These are phyloP conservation scores for Ernsta delagoae DNA, from an alignment of 2,888 invertebrate genomes.

Conservation along the genomic window DNA sequence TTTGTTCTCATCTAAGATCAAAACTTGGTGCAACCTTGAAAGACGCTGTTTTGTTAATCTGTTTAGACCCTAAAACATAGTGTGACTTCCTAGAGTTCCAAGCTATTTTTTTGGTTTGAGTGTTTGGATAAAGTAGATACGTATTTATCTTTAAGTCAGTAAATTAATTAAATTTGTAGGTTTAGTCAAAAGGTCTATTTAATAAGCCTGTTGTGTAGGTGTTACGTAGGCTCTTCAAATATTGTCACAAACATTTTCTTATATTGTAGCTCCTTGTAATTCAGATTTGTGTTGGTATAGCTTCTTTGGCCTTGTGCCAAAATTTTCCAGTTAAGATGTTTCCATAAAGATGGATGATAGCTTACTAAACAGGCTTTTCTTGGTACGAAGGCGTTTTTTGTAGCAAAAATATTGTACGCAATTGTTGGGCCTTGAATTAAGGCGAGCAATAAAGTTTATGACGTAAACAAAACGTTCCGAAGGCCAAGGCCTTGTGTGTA, in stretches of 20 bases:
- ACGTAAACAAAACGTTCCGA: neutral
- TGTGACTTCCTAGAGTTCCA: no score
- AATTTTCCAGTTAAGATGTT: conserved; percentile 7
- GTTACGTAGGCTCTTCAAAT: neutral
- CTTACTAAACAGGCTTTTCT: conserved; percentile 14
- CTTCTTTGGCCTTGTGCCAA: conserved; percentile 10
- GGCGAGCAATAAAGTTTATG: neutral
- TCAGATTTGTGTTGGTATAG: conserved; percentile 7
- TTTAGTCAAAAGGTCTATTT: neutral
- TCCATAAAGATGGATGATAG: conserved; percentile 12
- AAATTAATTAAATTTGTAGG: no score
- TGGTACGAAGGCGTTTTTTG: conserved; percentile 1
- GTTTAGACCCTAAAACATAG: no score
- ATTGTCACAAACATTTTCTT: conserved; percentile 5
- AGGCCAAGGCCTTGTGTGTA: neutral
- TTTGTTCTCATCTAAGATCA: no score
- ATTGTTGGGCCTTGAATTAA: conserved; percentile 6
- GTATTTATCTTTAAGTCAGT: no score
- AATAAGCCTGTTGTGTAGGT: neutral
- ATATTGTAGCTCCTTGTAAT: conserved; percentile 3
- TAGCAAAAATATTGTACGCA: neutral
- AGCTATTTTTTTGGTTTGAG: no score
- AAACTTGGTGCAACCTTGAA: no score
- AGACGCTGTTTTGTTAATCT: no score
- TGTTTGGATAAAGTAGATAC: no score